Evolutionary conservation across 2,797 vertebrate genomes (phyloP), one percentile per base, ranked within the genome.

Genomic region (Falco peregrinus): DNA sequence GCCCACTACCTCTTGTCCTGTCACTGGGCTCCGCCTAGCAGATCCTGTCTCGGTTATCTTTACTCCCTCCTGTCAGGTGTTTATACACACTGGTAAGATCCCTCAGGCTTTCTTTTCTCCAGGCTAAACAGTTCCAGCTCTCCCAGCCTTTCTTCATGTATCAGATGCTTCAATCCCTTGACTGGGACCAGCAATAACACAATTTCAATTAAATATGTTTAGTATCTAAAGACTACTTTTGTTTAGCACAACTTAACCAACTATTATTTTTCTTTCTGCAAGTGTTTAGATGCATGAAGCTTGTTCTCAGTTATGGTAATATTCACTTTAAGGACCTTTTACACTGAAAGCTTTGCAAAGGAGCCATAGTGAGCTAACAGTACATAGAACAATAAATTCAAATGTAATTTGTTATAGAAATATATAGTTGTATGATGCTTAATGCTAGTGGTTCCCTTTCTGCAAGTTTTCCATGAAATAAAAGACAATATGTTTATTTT

Each of bases 361-460:
- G 80, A 87, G 20, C 37, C 20, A 25, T 69, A 90, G 65, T 56
- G 69, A 97, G 39, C 79, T 88, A 81, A 59, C 31, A 81, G 69
- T 86, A 74, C 51, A 39, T 59, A 59, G 54, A 95, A 12, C 43
- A 81, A 47, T 93, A 83, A 95, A 95, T 92, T 90, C 39, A 79
- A 84, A 86, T 89, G 35, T 75, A 95, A 79, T 84, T 93, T 29
- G 11, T 88, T 95, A 61, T 65, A 73, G 50, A 78, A 84, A 45
- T 37, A 33, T 12, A 24, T 31, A 63, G 47, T 47, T 81, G 17
- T 86, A n/a, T 54, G 35, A 75, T 56, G 9, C 50, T 91, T 86
- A 92, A 48, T 91, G 73, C 69, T 94, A 73, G 91, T 86, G 90
- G 57, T 76, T 93, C 83, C 63, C 63, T 88, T 56, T 84, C 2